Percentiles rank a stretch among this genome's conserved stretches.
Conservation (phyloP, 2,113 vertebrate species). For the Prolemur simus region DNA sequence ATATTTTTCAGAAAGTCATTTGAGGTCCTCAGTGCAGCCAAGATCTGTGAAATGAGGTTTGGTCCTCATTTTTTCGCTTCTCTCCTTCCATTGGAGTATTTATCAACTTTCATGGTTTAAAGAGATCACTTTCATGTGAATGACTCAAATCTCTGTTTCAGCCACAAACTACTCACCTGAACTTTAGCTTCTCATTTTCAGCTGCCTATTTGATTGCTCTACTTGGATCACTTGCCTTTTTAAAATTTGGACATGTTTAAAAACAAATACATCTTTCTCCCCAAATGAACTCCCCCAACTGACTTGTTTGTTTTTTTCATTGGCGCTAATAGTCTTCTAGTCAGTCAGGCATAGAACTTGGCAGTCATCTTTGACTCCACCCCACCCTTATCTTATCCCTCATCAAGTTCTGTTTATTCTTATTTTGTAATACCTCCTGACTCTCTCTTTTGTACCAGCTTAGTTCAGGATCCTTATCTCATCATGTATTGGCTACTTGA, state of each 20-base stretch:
- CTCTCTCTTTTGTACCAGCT: not conserved
- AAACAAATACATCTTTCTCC: not conserved
- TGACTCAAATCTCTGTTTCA: conserved; percentile 13
- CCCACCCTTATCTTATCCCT: not conserved
- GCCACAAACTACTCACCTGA: not conserved
- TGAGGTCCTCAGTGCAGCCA: not conserved
- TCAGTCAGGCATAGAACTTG: not conserved
- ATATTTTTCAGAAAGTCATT: not conserved
- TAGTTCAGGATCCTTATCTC: conserved; percentile 18
- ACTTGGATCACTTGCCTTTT: not conserved
- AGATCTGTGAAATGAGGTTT: not conserved
- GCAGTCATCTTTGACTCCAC: not conserved
- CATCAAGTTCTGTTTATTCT: conserved; percentile 14
- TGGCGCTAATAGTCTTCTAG: not conserved
- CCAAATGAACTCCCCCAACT: not conserved
- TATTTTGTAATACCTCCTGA: not conserved
- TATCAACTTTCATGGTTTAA: not conserved
- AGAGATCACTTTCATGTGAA: not conserved
- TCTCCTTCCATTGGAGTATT: not conserved
- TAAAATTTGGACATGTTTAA: not conserved
- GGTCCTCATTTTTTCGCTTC: not conserved
- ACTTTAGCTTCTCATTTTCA: conserved; percentile 30
- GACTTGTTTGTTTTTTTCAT: not conserved
- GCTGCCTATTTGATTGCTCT: not conserved
- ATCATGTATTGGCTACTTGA: not conserved